phyloP scores from a whole-genome alignment of 2,888 invertebrate genomes.

The Metalampra italica region DNA sequence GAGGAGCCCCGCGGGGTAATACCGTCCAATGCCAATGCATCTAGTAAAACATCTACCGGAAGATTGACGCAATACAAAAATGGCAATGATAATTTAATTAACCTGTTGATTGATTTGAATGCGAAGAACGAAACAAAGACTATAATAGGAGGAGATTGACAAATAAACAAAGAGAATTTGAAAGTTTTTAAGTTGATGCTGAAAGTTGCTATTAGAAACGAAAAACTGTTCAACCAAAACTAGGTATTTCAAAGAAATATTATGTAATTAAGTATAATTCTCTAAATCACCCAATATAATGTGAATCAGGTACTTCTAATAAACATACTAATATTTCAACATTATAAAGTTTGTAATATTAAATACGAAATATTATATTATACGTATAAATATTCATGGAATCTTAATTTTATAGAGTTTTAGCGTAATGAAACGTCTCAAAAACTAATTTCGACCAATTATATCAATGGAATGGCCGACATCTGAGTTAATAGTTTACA shows the following conservation, averaged over 20 bases:
- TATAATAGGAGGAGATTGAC: constrained; percentile 11
- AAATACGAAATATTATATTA: neutral
- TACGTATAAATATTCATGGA: constrained; percentile 24
- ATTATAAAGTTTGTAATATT: too few species aligned
- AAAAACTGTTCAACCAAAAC: too few species aligned
- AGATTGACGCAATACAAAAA: constrained; percentile 44
- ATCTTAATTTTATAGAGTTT: constrained; percentile 27
- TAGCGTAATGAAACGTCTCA: constrained; percentile 23
- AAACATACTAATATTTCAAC: too few species aligned
- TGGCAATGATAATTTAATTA: constrained; percentile 20
- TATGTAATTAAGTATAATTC: too few species aligned
- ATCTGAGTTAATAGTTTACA: constrained; percentile 33
- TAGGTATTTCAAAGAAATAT: neutral
- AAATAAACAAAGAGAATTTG: neutral
- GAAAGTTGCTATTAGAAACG: neutral
- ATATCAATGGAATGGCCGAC: constrained; percentile 30
- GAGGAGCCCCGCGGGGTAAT: too few species aligned
- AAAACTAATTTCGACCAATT: constrained; percentile 47
- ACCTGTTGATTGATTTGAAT: constrained; percentile 27
- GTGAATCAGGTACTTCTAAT: too few species aligned
- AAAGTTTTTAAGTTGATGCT: neutral
- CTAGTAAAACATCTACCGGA: constrained; percentile 29
- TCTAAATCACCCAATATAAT: too few species aligned
- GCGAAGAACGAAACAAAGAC: constrained; percentile 19
- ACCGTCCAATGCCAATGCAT: neutral